Percentiles rank a stretch among this genome's conserved stretches.
These are phyloP conservation scores for Tyrannus savana DNA, from an alignment of 2,113 vertebrate genomes.

Conservation along the genomic window DNA sequence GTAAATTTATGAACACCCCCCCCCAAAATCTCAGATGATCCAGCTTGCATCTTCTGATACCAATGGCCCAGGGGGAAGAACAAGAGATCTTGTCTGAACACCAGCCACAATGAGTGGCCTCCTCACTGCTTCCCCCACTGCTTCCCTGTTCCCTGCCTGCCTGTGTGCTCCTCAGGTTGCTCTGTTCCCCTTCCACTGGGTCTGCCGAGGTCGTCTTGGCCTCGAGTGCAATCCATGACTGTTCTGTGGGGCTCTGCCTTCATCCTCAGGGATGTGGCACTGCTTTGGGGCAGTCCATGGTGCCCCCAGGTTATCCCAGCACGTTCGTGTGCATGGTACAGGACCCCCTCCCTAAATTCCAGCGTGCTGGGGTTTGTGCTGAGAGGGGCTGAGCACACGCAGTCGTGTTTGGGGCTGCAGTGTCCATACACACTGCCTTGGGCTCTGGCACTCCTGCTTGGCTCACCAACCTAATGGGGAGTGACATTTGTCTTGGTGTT, in stretches of 20 bases:
- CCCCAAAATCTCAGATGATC: not conserved
- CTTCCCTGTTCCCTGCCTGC: not conserved
- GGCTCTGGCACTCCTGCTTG: not conserved
- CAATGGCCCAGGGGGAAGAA: not conserved
- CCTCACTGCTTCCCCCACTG: not conserved
- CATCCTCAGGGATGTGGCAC: not conserved
- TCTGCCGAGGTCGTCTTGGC: not conserved
- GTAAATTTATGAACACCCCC: accelerated
- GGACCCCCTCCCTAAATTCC: not conserved
- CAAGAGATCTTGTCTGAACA: not conserved
- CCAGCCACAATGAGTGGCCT: not conserved
- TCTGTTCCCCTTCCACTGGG: not conserved
- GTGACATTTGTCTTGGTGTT: not conserved
- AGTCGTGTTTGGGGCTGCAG: not conserved
- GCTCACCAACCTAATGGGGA: not conserved
- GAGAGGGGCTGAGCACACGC: accelerated
- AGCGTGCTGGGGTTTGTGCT: not conserved
- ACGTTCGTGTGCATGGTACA: accelerated
- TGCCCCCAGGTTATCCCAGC: accelerated
- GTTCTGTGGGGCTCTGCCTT: not conserved
- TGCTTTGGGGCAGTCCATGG: not conserved
- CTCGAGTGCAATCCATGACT: not conserved
- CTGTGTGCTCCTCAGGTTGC: not conserved
- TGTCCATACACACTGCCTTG: not conserved
- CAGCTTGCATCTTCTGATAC: not conserved